Percentiles rank a stretch among this genome's conserved stretches.
Conservation (phyloP, 2,888 invertebrate species). For the Allygus modestus region DNA sequence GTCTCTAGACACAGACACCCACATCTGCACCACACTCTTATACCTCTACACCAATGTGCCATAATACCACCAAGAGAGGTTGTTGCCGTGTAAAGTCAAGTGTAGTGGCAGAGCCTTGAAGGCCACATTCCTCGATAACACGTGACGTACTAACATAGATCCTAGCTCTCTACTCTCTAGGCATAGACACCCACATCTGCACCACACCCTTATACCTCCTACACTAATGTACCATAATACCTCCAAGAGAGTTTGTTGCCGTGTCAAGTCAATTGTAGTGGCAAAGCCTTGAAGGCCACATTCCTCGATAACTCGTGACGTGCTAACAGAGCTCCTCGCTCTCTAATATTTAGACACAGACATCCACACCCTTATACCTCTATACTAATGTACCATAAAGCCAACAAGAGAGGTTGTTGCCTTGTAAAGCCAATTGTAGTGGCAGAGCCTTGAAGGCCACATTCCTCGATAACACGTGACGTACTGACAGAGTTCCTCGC, state of each 20-base stretch:
- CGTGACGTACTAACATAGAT: neutral
- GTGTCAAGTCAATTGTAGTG: neutral
- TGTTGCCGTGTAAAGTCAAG: neutral
- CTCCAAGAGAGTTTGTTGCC: neutral
- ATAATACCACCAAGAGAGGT: neutral
- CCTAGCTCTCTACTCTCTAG: neutral
- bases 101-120: neutral
- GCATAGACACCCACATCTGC: neutral
- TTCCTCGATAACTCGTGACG: neutral
- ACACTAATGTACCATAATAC: too few species aligned
- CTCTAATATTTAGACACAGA: neutral
- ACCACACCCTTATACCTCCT: neutral
- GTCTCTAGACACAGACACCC: neutral
- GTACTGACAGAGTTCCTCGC: neutral
- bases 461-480: neutral
- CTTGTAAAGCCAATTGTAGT: neutral
- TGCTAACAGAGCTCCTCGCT: neutral
- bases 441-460: neutral
- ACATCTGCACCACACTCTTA: neutral
- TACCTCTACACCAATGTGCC: too few species aligned
- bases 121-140: neutral
- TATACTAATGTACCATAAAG: too few species aligned
- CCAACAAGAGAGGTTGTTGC: neutral
- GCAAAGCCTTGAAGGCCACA: neutral
- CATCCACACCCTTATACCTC: neutral